Percentiles rank a stretch among this genome's conserved stretches.
Conservation (phyloP, 2,797 vertebrate genomes). For the Anguilla megastoma region DNA sequence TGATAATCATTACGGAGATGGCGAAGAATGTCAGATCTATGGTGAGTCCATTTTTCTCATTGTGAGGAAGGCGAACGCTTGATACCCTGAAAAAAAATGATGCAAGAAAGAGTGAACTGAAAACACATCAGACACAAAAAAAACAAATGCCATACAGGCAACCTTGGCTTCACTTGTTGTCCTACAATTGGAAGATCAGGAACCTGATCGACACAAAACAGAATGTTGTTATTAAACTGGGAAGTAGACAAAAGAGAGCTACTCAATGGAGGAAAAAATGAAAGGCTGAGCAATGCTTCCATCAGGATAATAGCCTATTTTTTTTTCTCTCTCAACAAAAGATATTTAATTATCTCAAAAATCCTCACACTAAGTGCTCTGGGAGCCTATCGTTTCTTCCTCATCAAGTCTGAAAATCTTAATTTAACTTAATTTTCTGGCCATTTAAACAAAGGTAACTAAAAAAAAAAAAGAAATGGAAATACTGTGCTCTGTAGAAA, state of each 20-base stretch:
- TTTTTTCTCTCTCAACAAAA: neutral
- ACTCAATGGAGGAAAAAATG: neutral
- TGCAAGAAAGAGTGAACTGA: neutral
- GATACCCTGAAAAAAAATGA: neutral
- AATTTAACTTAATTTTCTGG: constrained; percentile 4
- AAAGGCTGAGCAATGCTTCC: neutral
- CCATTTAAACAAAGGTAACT: neutral
- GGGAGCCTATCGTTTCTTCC: neutral
- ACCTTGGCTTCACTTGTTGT: neutral
- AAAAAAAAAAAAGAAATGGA: neutral
- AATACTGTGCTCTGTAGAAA: neutral
- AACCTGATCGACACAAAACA: neutral
- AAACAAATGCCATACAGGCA: neutral
- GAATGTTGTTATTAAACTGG: neutral
- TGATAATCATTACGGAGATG: neutral
- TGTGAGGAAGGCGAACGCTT: neutral
- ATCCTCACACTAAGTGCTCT: neutral
- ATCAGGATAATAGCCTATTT: neutral
- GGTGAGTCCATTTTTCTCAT: constrained; percentile 5
- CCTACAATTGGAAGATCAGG: neutral
- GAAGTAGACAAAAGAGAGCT: neutral
- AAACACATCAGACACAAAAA: constrained; percentile 8
- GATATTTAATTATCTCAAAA: neutral
- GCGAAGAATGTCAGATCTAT: neutral
- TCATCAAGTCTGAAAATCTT: neutral